Conservation (phyloP, 1,140 invertebrate species). For the Euwallacea fornicatus region DNA sequence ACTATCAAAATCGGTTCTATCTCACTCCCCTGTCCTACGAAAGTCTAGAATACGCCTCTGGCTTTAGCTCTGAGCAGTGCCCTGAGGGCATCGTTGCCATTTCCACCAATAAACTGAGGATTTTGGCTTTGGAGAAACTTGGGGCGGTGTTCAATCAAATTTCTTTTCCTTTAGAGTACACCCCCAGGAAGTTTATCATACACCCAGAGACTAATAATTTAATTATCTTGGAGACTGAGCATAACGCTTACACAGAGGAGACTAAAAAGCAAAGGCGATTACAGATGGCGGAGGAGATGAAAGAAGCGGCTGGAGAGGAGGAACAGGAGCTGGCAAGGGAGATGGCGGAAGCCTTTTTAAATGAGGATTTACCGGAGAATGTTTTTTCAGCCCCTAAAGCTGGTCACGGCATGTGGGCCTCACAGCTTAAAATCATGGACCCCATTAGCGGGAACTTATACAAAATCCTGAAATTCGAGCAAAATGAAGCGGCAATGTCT, state of each 20-base stretch:
- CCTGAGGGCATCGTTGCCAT: conserved; percentile 98
- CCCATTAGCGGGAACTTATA: conserved; percentile 81
- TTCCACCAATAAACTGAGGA: conserved; percentile 94
- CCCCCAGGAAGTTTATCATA: conserved; percentile 93
- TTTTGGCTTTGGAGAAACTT: conserved; percentile 96
- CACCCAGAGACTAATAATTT: conserved; percentile 92
- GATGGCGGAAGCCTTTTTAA: conserved; percentile 95
- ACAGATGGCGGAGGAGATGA: conserved; percentile 91
- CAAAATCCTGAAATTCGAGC: conserved; percentile 81
- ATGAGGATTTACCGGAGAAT: conserved; percentile 90
- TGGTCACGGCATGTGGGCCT: conserved; percentile 96
- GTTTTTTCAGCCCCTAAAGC: conserved; percentile 96
- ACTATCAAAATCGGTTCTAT: conserved; percentile 96
- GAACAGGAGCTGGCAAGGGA: conserved; percentile 94
- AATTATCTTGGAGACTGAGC: conserved; percentile 94
- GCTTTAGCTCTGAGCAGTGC: conserved; percentile 98
- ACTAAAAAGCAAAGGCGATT: conserved; percentile 90
- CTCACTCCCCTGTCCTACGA: conserved; percentile 96
- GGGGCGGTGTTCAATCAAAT: conserved; percentile 97
- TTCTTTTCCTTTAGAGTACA: conserved; percentile 89
- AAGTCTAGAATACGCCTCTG: conserved; percentile 95
- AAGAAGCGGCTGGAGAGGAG: conserved; percentile 92
- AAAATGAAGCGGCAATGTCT: conserved; percentile 91
- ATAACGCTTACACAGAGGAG: conserved; percentile 97
- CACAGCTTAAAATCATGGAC: conserved; percentile 87